Evolutionary conservation across 1,140 invertebrate genomes (phyloP).

Genomic region (Pteromalus puparum): DNA sequence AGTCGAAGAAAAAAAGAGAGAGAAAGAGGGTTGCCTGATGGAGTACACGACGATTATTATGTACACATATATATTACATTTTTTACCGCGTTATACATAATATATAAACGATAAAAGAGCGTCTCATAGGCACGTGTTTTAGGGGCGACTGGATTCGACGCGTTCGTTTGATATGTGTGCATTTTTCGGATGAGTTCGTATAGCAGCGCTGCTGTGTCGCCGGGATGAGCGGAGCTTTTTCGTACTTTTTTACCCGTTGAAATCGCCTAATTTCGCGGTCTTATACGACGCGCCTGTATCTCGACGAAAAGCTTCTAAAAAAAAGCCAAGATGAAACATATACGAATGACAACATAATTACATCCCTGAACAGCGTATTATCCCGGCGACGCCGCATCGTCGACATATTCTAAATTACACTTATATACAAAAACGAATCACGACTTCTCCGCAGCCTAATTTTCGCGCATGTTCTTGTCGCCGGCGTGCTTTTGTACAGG

Average conservation of each 20-base stretch:
- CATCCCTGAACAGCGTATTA: too few species aligned
- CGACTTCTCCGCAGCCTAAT: not conserved
- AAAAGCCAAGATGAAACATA: too few species aligned
- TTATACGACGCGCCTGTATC: too few species aligned
- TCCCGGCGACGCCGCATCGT: too few species aligned
- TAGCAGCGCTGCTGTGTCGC: too few species aligned
- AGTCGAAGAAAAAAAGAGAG: not conserved
- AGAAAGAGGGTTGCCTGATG: not conserved
- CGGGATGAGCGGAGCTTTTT: too few species aligned
- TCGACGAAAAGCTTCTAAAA: too few species aligned
- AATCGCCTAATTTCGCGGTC: too few species aligned
- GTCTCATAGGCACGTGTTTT: slow-evolving; percentile 56
- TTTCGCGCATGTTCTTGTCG: not conserved
- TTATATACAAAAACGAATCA: not conserved
- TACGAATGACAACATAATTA: too few species aligned
- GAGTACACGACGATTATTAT: slow-evolving; percentile 16
- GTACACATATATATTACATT: slow-evolving; percentile 56
- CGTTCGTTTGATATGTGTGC: too few species aligned
- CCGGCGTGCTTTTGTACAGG: not conserved
- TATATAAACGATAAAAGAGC: slow-evolving; percentile 55
- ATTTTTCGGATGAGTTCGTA: too few species aligned
- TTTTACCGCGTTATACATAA: slow-evolving; percentile 1
- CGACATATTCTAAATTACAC: not conserved
- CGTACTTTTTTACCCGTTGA: too few species aligned
- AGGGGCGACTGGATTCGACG: not conserved